These are phyloP conservation scores for Clivina fossor DNA, from an alignment of 2,888 invertebrate genomes.

Conservation along the genomic window DNA sequence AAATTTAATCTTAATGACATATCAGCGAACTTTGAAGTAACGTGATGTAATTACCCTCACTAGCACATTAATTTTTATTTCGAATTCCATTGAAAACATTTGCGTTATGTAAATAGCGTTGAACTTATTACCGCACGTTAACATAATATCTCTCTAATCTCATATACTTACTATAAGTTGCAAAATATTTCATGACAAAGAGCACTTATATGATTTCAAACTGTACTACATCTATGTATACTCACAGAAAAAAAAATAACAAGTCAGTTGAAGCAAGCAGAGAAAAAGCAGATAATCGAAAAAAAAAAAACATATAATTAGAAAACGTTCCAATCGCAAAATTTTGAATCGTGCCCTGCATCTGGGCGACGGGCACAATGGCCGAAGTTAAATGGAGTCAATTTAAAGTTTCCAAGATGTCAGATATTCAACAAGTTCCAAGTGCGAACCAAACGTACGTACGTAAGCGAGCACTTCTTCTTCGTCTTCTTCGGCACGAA, in stretches of 20 bases:
- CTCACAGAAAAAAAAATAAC: not conserved
- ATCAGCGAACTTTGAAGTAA: no score
- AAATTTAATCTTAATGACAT: no score
- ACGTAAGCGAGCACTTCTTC: slow-evolving; percentile 3
- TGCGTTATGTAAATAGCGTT: no score
- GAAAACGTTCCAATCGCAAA: not conserved
- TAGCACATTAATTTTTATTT: no score
- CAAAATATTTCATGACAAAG: no score
- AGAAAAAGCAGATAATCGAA: not conserved
- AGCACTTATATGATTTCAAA: no score
- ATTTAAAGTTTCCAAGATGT: slow-evolving; percentile 29
- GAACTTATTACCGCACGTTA: no score
- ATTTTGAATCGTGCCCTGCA: not conserved
- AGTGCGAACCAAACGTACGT: not conserved
- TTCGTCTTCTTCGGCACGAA: slow-evolving; percentile 8
- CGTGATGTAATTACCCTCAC: no score
- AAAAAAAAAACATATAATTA: not conserved
- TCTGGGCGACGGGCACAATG: slow-evolving; percentile 4
- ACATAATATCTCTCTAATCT: no score
- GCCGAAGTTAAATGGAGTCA: slow-evolving; percentile 31
- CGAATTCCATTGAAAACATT: no score
- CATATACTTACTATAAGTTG: no score
- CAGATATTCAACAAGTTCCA: slow-evolving; percentile 31
- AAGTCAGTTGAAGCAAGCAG: not conserved
- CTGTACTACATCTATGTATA: not conserved